A percentile compares a stretch with the other conserved stretches of the same genome.
These are phyloP conservation scores for Eilema depressum DNA, from an alignment of 2,888 invertebrate species.

Conservation along the genomic window DNA sequence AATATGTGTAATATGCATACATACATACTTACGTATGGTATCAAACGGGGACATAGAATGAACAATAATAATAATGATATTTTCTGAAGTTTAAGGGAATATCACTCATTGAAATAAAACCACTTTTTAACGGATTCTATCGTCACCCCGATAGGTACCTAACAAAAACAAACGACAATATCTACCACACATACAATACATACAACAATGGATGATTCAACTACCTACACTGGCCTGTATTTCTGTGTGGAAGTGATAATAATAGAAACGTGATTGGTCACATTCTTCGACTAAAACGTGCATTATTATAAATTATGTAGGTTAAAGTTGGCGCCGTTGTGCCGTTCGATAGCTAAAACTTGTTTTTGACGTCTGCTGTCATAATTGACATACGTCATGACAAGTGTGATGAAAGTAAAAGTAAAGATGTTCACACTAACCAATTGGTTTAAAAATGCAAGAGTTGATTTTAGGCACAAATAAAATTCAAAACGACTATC, in stretches of 20 bases:
- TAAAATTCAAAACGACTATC: too few relatives aligned
- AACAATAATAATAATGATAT: too few relatives aligned
- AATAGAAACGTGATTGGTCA: conserved; percentile 11
- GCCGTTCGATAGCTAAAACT: not conserved
- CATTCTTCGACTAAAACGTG: not conserved
- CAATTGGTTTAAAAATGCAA: not conserved
- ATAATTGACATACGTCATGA: not conserved
- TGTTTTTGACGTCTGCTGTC: not conserved
- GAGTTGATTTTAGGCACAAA: too few relatives aligned
- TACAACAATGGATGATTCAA: conserved; percentile 3
- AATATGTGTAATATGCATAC: not conserved
- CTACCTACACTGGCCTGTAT: not conserved
- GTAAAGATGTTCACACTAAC: not conserved
- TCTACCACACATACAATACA: not conserved
- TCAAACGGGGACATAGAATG: too few relatives aligned
- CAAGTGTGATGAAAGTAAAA: not conserved
- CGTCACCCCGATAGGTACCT: too few relatives aligned
- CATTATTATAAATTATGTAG: not conserved
- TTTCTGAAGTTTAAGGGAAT: too few relatives aligned
- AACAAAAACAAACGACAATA: not conserved
- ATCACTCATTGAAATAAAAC: too few relatives aligned
- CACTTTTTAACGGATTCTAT: too few relatives aligned
- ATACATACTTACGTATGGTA: too few relatives aligned
- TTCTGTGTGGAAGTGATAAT: conserved; percentile 8
- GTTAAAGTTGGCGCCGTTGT: not conserved